phyloP scores from a whole-genome alignment of 1,140 invertebrate species.

The Aphelenchoides besseyi region DNA sequence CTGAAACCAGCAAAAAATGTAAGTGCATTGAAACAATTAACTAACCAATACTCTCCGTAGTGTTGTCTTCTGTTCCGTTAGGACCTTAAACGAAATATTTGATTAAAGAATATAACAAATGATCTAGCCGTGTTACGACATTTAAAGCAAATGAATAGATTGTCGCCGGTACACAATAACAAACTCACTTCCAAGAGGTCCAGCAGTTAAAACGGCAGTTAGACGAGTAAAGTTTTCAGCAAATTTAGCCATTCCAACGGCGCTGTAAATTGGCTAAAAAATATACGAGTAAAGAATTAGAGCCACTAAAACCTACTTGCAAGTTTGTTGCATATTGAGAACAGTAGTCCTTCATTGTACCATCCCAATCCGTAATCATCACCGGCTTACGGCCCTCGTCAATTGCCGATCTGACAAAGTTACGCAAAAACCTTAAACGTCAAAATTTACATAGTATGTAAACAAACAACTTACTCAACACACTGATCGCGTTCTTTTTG shows the following conservation, averaged over 20 bases:
- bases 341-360: conserved; percentile 63
- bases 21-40: too few relatives aligned
- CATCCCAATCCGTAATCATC: conserved; percentile 59
- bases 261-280: conserved; percentile 58
- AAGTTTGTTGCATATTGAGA: conserved; percentile 61
- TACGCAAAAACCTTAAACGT: conserved; percentile 45
- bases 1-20: too few relatives aligned
- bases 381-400: conserved; percentile 47
- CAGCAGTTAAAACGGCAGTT: conserved; percentile 58
- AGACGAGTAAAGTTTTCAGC: conserved; percentile 53
- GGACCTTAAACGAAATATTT: conserved; percentile 27
- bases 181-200: conserved; percentile 44
- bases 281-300: neutral
- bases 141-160: too few relatives aligned
- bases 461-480: conserved; percentile 23
- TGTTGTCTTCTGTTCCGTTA: too few relatives aligned
- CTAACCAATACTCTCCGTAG: too few relatives aligned
- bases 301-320: conserved; percentile 38
- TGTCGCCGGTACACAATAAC: too few relatives aligned
- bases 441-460: conserved; percentile 4
- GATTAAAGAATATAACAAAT: too few relatives aligned
- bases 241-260: conserved; percentile 54
- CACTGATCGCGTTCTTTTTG: conserved; percentile 37
- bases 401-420: conserved; percentile 25
- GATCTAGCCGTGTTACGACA: too few relatives aligned